These are phyloP conservation scores for Athene noctua DNA, from an alignment of 2,113 vertebrate genomes.

Conservation along the genomic window DNA sequence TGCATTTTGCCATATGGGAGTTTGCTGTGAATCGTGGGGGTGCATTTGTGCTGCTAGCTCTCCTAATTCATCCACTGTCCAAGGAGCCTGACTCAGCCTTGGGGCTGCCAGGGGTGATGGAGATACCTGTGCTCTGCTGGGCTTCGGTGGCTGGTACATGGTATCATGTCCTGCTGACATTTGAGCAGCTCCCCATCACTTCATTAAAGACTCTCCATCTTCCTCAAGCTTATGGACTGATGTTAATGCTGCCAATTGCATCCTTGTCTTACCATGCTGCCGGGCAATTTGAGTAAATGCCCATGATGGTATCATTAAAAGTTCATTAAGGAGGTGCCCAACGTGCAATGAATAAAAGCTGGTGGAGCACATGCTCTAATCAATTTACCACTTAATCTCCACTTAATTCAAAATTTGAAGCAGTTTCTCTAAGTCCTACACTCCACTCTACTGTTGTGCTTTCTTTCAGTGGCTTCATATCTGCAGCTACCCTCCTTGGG, in stretches of 20 bases:
- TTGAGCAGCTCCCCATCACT: not conserved
- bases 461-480: not conserved
- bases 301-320: not conserved
- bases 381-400: not conserved
- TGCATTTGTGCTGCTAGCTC: not conserved
- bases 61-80: not conserved
- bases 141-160: not conserved
- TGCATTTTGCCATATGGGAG: constrained; percentile 12
- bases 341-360: not conserved
- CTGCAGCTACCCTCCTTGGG: not conserved
- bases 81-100: not conserved
- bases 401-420: not conserved
- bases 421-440: not conserved
- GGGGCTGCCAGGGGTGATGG: not conserved
- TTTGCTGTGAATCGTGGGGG: not conserved
- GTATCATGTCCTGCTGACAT: not conserved
- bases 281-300: not conserved
- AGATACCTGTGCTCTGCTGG: not conserved
- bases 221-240: not conserved
- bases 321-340: not conserved
- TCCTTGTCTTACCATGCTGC: not conserved
- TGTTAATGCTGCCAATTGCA: not conserved
- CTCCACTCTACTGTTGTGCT: not conserved
- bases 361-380: not conserved
- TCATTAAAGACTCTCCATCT: not conserved